A percentile compares a stretch with the other conserved stretches of the same genome.
phyloP scores from a whole-genome alignment of 2,113 vertebrate species.

The Rallus limicola region DNA sequence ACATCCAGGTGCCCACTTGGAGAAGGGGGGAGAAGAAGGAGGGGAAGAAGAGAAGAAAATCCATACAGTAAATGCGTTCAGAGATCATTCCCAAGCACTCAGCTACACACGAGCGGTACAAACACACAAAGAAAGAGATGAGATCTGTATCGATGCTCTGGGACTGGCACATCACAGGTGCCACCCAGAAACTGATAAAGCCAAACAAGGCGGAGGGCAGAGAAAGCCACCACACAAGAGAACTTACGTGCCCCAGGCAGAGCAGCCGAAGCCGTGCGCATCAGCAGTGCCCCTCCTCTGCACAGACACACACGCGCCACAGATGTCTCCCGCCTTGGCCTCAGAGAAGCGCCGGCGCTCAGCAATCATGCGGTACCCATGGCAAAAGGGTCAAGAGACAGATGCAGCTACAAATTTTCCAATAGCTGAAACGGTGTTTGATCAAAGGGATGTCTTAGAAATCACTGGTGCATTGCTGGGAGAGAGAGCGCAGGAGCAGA shows the following conservation, averaged over 20 bases:
- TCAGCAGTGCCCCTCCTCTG: not conserved
- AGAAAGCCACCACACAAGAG: not conserved
- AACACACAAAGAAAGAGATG: not conserved
- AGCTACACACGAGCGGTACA: not conserved
- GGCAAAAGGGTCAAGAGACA: not conserved
- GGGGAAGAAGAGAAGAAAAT: not conserved
- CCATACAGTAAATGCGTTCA: not conserved
- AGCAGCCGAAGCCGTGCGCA: not conserved
- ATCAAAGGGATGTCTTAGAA: not conserved
- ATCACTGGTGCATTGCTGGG: not conserved
- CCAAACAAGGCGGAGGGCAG: not conserved
- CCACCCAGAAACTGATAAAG: not conserved
- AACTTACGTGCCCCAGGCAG: not conserved
- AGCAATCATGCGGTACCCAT: not conserved
- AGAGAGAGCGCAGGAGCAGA: not conserved
- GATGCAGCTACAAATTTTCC: not conserved
- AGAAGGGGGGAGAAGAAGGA: not conserved
- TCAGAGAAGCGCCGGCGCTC: not conserved
- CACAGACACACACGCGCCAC: not conserved
- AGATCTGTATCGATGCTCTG: not conserved
- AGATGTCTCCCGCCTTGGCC: not conserved
- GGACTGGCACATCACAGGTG: not conserved
- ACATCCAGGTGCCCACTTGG: fast-evolving
- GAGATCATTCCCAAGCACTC: not conserved
- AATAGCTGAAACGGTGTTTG: not conserved